A percentile compares a stretch with the other conserved stretches of the same genome.
Evolutionary conservation across 2,797 vertebrate species (phyloP).

Genomic region (Parambassis ranga): DNA sequence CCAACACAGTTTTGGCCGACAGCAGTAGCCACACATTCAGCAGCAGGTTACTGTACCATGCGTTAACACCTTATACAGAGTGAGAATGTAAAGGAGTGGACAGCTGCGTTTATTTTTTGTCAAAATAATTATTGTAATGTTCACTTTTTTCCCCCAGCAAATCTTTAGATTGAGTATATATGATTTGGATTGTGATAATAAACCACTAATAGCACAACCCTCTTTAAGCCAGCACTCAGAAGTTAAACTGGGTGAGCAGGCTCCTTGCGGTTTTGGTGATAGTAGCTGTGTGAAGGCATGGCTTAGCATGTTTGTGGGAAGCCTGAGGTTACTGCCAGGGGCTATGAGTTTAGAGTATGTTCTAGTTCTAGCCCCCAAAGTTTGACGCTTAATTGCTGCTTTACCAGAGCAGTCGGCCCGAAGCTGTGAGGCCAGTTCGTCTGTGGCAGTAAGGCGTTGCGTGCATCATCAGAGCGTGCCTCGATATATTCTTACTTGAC

Average conservation of each 20-base stretch:
- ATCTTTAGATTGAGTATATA: no score
- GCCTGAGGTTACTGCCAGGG: not conserved
- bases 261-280: not conserved
- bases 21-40: no score
- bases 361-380: not conserved
- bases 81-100: no score
- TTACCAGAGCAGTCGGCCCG: not conserved
- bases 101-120: no score
- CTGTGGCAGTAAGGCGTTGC: not conserved
- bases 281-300: not conserved
- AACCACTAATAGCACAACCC: not conserved
- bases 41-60: no score
- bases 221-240: not conserved
- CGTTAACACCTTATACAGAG: no score
- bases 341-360: conserved; percentile 1
- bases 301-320: conserved; percentile 15
- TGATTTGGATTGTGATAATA: not conserved
- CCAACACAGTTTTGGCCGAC: no score
- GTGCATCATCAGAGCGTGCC: not conserved
- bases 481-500: not conserved
- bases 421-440: conserved; percentile 15
- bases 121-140: no score
- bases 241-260: not conserved
- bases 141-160: no score
- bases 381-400: not conserved